Percentiles rank a stretch among this genome's conserved stretches.
Conservation (phyloP, 2,113 vertebrate genomes). For the Pseudopodoces humilis region DNA sequence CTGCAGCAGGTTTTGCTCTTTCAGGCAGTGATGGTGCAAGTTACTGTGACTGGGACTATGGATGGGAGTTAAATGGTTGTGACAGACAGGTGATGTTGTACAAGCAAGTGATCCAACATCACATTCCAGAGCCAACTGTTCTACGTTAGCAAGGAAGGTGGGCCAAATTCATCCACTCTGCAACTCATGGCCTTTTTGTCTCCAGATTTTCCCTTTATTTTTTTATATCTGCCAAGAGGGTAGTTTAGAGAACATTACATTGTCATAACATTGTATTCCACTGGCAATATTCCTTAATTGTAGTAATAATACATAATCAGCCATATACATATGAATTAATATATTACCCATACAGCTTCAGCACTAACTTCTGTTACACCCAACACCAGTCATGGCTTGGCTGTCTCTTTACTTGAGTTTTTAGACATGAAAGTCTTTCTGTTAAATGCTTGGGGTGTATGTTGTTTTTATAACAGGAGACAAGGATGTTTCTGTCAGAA, state of each 20-base stretch:
- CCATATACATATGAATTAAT: constrained; percentile 4
- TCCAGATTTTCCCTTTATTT: constrained; percentile 41
- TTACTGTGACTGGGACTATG: not conserved
- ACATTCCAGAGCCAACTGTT: not conserved
- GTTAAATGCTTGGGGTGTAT: not conserved
- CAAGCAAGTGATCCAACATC: not conserved
- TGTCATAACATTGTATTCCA: constrained; percentile 58
- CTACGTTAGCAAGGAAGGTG: rapidly evolving
- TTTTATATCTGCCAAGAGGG: constrained; percentile 45
- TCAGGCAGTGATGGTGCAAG: not conserved
- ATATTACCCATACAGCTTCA: not conserved
- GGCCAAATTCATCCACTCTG: not conserved
- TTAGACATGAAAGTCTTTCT: not conserved
- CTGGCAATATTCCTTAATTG: constrained; percentile 51
- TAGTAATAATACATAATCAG: constrained; percentile 61
- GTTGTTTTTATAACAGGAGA: not conserved
- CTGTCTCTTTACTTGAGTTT: not conserved
- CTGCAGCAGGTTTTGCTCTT: not conserved
- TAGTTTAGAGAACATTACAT: constrained; percentile 51
- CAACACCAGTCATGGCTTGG: not conserved
- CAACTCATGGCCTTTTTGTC: not conserved
- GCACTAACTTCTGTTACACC: not conserved
- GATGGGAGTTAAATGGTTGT: not conserved
- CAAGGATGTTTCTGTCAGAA: not conserved
- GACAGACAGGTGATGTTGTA: not conserved